Evolutionary conservation across 2,888 invertebrate species (phyloP).

Genomic region (Leucania comma): DNA sequence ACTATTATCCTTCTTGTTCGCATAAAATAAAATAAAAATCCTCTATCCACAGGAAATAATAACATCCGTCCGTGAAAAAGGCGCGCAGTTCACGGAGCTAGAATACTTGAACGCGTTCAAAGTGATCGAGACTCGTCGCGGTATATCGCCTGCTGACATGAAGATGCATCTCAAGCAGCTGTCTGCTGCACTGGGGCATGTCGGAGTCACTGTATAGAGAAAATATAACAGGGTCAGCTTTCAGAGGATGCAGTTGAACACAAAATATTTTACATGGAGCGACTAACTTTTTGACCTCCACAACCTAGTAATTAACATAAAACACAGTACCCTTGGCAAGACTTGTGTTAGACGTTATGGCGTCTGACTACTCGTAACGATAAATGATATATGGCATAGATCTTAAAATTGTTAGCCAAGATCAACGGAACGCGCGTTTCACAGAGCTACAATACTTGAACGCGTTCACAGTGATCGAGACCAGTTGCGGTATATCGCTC

Average conservation of each 20-base stretch:
- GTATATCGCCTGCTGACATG: conserved; percentile 89
- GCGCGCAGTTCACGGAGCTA: conserved; percentile 96
- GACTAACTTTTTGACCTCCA: too few relatives aligned
- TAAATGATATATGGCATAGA: too few relatives aligned
- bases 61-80: conserved; percentile 95
- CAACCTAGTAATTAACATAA: too few relatives aligned
- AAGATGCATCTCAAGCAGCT: conserved; percentile 94
- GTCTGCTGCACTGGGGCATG: conserved; percentile 95
- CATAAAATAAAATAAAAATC: not conserved
- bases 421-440: conserved; percentile 93
- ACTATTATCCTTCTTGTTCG: too few relatives aligned
- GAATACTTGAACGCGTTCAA: conserved; percentile 97
- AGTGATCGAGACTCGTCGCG: conserved; percentile 92
- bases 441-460: conserved; percentile 96
- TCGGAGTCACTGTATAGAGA: conserved; percentile 94
- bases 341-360: too few relatives aligned
- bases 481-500: conserved; percentile 89
- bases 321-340: too few relatives aligned
- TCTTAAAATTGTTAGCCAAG: too few relatives aligned
- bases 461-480: conserved; percentile 95
- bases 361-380: too few relatives aligned
- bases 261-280: too few relatives aligned
- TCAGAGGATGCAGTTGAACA: too few relatives aligned
- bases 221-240: not conserved
- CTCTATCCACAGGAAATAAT: conserved; percentile 93